phyloP scores from a whole-genome alignment of 2,113 vertebrate genomes.

The Alaudala cheleensis region DNA sequence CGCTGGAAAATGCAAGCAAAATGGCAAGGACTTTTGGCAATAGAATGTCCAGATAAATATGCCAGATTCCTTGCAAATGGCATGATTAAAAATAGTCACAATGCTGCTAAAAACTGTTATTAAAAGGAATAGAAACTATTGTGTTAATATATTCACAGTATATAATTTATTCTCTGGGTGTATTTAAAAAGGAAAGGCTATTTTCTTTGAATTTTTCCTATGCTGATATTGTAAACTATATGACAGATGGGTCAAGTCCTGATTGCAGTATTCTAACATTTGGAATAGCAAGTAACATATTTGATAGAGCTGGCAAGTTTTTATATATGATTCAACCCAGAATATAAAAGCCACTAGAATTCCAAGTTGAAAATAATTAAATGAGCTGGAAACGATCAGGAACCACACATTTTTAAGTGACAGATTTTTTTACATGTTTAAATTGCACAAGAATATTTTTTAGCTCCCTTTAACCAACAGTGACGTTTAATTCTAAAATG shows the following conservation, averaged over 20 bases:
- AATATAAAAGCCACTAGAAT: constrained; percentile 85
- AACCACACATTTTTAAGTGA: constrained; percentile 82
- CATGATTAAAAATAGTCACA: constrained; percentile 67
- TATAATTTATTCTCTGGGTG: constrained; percentile 55
- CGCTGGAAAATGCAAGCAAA: constrained; percentile 71
- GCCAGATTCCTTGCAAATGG: constrained; percentile 66
- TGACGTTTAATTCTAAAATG: constrained; percentile 71
- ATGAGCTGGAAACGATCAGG: constrained; percentile 87
- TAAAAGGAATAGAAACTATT: constrained; percentile 56
- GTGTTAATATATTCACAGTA: constrained; percentile 57
- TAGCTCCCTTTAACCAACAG: constrained; percentile 76
- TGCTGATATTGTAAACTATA: constrained; percentile 82
- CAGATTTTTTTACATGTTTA: constrained; percentile 85
- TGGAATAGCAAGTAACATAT: constrained; percentile 88
- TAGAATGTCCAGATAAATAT: constrained; percentile 65
- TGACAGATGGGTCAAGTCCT: constrained; percentile 89
- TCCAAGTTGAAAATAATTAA: constrained; percentile 87
- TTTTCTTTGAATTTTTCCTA: constrained; percentile 76
- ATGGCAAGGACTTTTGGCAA: constrained; percentile 74
- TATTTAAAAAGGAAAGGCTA: constrained; percentile 69
- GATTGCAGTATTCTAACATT: constrained; percentile 85
- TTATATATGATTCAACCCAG: constrained; percentile 87
- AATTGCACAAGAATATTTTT: constrained; percentile 83
- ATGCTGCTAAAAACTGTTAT: constrained; percentile 61
- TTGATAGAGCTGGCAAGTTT: constrained; percentile 87